Percentiles rank a stretch among this genome's conserved stretches.
Conservation (phyloP, 2,113 vertebrate genomes). For the Crotalus helleri region DNA sequence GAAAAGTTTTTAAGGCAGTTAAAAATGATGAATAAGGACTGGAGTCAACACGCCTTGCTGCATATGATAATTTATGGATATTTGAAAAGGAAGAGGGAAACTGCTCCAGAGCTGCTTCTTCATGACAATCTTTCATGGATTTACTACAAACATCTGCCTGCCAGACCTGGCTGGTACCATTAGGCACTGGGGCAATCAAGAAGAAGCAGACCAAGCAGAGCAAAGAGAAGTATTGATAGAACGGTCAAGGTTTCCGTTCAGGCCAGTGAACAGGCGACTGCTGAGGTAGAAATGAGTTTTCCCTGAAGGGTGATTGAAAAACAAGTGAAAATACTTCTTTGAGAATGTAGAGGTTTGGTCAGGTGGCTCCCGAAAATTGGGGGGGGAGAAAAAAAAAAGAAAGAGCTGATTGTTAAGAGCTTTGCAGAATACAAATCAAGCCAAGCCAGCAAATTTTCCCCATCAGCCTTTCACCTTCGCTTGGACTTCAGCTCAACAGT, state of each 20-base stretch:
- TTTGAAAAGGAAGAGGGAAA: conserved; percentile 49
- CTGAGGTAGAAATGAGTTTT: conserved; percentile 47
- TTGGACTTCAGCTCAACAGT: not conserved
- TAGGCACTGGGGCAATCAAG: conserved; percentile 12
- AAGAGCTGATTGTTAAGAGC: not conserved
- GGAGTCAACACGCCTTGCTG: conserved; percentile 50
- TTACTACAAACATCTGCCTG: conserved; percentile 65
- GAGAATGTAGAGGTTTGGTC: conserved; percentile 25
- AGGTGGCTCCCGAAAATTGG: conserved; percentile 27
- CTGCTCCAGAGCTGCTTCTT: conserved; percentile 51
- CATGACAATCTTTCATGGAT: conserved; percentile 54
- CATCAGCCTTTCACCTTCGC: not conserved
- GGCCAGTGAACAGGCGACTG: not conserved
- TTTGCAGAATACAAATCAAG: not conserved
- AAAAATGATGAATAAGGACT: conserved; percentile 33
- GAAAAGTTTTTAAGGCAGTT: conserved; percentile 32
- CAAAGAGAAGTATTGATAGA: conserved; percentile 17
- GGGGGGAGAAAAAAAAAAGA: not conserved
- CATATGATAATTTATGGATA: conserved; percentile 57
- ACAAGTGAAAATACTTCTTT: conserved; percentile 15
- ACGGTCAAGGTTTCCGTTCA: not conserved
- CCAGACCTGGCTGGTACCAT: conserved; percentile 25
- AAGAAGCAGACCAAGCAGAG: conserved; percentile 13
- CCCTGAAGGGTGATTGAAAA: conserved; percentile 26
- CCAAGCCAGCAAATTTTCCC: not conserved